Percentiles rank a stretch among this genome's conserved stretches.
Evolutionary conservation across 2,797 vertebrate genomes (phyloP).

Genomic region (Chiloscyllium punctatum): DNA sequence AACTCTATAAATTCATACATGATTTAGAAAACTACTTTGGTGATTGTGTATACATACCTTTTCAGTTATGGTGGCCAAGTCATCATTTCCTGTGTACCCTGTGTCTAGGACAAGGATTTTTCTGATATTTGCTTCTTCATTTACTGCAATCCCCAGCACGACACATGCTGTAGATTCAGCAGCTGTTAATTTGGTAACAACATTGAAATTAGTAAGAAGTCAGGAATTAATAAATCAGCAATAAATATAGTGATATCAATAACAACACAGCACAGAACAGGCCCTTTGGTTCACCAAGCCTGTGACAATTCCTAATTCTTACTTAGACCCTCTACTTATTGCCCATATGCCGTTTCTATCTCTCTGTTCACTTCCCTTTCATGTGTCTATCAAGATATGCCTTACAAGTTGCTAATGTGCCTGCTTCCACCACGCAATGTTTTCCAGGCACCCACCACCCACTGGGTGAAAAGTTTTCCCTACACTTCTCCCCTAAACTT

Average conservation of each 20-base stretch:
- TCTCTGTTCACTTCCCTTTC: too few species aligned
- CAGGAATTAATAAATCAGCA: not conserved
- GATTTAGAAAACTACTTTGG: not conserved
- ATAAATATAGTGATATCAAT: not conserved
- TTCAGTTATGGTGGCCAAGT: slow-evolving; percentile 77
- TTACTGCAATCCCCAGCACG: slow-evolving; percentile 87
- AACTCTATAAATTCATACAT: not conserved
- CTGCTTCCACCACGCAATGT: too few species aligned
- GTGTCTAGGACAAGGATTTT: slow-evolving; percentile 89
- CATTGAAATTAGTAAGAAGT: not conserved
- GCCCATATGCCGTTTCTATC: too few species aligned
- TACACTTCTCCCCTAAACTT: too few species aligned
- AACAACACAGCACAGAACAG: too few species aligned
- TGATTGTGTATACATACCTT: slow-evolving; percentile 63
- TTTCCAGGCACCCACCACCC: too few species aligned
- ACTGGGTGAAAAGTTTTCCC: too few species aligned
- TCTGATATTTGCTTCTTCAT: slow-evolving; percentile 78
- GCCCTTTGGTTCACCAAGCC: too few species aligned
- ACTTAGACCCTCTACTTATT: too few species aligned
- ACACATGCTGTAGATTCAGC: slow-evolving; percentile 90
- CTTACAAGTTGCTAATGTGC: too few species aligned
- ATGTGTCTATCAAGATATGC: too few species aligned
- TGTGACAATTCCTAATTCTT: too few species aligned
- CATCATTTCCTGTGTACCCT: slow-evolving; percentile 89
- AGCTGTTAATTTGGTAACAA: slow-evolving; percentile 56